Evolutionary conservation across 1,140 invertebrate species (phyloP).

Genomic region (Leptopilina clavipes): DNA sequence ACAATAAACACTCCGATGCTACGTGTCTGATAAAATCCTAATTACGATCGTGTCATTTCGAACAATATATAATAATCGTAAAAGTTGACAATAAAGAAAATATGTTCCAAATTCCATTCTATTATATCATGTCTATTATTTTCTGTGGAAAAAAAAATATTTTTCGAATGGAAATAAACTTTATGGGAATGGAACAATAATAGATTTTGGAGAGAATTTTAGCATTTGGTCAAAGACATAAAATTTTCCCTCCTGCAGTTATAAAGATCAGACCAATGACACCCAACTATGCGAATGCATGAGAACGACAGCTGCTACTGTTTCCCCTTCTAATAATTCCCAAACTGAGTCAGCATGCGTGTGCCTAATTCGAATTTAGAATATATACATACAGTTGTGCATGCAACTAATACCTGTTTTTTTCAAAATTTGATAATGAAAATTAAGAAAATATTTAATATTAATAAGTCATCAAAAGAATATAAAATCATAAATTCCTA

Average conservation of each 20-base stretch:
- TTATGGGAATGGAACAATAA: too few relatives aligned
- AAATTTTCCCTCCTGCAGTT: constrained; percentile 14
- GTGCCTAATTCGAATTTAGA: constrained; percentile 31
- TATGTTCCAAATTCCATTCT: too few relatives aligned
- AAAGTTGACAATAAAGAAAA: too few relatives aligned
- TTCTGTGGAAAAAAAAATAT: too few relatives aligned
- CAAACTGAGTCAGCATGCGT: constrained; percentile 32
- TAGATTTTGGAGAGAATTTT: background rate
- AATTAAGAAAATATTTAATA: too few relatives aligned
- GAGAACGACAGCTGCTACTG: constrained; percentile 23
- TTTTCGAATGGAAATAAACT: background rate
- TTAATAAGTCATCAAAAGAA: background rate
- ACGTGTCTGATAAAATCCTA: background rate
- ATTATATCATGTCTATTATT: too few relatives aligned
- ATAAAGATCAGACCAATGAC: constrained; percentile 28
- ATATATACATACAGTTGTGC: background rate
- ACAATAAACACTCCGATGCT: constrained; percentile 1
- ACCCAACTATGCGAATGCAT: constrained; percentile 26
- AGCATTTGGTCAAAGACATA: constrained; percentile 22
- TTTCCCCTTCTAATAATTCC: constrained; percentile 33
- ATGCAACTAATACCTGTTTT: constrained; percentile 17
- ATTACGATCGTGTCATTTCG: background rate
- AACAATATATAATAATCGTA: too few relatives aligned
- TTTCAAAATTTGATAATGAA: background rate
- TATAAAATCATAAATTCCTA: too few relatives aligned